Evolutionary conservation across 2,797 vertebrate genomes (phyloP), one percentile per base, ranked within the genome.

Genomic region (Ibycter americanus): DNA sequence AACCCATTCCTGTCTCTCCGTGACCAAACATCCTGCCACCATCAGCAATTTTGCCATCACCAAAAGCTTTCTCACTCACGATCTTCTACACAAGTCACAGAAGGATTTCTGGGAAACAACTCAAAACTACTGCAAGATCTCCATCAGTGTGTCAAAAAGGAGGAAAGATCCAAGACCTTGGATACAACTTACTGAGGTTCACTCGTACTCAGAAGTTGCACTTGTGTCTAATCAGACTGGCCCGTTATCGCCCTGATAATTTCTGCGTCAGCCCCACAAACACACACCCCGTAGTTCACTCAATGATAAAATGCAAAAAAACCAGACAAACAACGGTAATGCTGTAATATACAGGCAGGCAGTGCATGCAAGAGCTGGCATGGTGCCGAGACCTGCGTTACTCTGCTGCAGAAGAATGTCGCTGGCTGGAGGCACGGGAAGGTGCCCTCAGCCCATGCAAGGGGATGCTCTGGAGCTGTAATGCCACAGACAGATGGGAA

Each of bases 1-100:
- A 97, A 97, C 96, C 82, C 93, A 4, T 93, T 93, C 89, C 63
- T 58, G 0, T 10, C 88, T 25, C 66, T 54, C 79, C 46, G 3
- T 4, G 44, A 54, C 80, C 68, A 40, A 59, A 66, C 15, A 5
- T 59, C 55, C 59, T 70, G 51, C 55, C 76, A 66, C 38, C 49
- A 63, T 14, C 73, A 91, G 55, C 32, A 22, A 4, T 52, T 89
- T 11, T 40, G 27, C 63, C 54, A 38, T 7, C 42, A 31, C 52
- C 5, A 4, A 86, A 59, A 63, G 36, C 72, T 79, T 65, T 44
- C 34, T 11, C 15, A 55, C 78, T 36, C 32, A 2, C 1, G 0
- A 2, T 11, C 14, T 81, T 65, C 87, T 34, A 9, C 44, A 14
- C 3, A 40, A 62, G 31, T 0, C 19, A 20, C 46, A 62, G 65